Base-by-base conservation (phyloP, 1,140 invertebrate species). In the Holotrichia oblita region DNA sequence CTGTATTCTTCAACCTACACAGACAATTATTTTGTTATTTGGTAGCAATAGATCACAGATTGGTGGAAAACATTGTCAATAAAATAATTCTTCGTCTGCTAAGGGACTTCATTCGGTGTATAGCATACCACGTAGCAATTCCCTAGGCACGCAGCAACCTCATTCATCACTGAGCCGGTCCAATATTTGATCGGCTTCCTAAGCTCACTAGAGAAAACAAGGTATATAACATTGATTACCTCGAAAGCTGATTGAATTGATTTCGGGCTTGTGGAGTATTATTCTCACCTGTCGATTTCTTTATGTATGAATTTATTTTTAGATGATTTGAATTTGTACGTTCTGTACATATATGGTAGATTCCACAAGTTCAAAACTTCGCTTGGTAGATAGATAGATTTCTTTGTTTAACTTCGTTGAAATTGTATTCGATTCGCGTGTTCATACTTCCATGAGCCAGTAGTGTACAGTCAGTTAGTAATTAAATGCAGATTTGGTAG, bases 81-180 rank as follows among this genome's bases (percentile, higher is more conserved):
- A 69, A 69, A 69, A 69, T 27, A 69, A 69, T 69, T 69, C 22
- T 69, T 14, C 61, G 22, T 22, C 8, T 69, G 22, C 20, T 14
- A 9, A 22, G 61, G 20, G 22, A 24, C 2, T 34, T 69, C 20
- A 34, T 20, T 22, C 17, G 0, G n/a, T 17, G 7, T 22, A 61
- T 22, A 14, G 59, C n/a, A 8, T 20, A 17, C 59, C 59, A 22
- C n/a, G 59, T 22, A 61, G n/a, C 7, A 20, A 61, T 20, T n/a
- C 59, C 59, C 17, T 61, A n/a, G 59, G 59, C 8, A 17, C n/a
- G n/a, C 3, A n/a, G 20, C 8, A n/a, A 22, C 7, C 59, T 61
- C 59, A 20, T 61, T 61, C 59, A 61, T 61, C 12, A 20, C 59
- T 17, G 59, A 61, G 17, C 2, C n/a, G 59, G 7, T 61, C 59